Evolutionary conservation across 2,797 vertebrate genomes (phyloP), one percentile per base, ranked within the genome.

Genomic region (Enteromius thamalakanensis): DNA sequence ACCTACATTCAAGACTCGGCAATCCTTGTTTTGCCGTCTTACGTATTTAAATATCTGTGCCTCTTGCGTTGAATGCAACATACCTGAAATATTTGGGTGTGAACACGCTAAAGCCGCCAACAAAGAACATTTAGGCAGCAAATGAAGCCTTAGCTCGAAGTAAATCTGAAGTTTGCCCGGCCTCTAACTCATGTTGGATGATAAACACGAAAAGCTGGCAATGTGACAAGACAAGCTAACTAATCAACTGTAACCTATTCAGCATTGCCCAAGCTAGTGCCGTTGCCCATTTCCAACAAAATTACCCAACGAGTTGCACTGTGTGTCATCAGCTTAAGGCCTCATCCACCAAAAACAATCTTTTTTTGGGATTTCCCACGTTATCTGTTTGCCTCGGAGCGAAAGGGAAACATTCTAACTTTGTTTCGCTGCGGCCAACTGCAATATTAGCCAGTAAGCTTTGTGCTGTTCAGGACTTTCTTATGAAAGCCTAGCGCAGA

Each of bases 281-380:
- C 47, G 58, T 67, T 42, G n/a, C 37, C 49, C 62, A 42, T 76
- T 82, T 76, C 60, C 34, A 51, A 68, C 72, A 76, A 15, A 82
- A 82, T 76, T 82, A 68, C 34, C 49, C 62, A 76, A 82, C 8
- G 40, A 55, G 72, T 76, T 82, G 17, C 81, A 68, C 17, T 40
- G 49, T 76, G 72, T 76, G 81, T 69, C 62, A 82, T 82, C 81
- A 82, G 71, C 62, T 82, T 69, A 68, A 82, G 64, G 62, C 62
- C 49, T 76, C n/a, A 53, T 82, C 70, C 62, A 51, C 64, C 42
- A 34, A 47, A 72, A 47, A 53, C 29, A 40, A 80, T 80, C 1
- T 81, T 76, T 82, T 75, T 53, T 64, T 14, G 32, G 71, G 71
- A 58, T 68, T 76, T 68, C 60, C 71, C 60, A 69, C 1, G 47